A percentile compares a stretch with the other conserved stretches of the same genome.
Conservation (phyloP, 2,797 vertebrate genomes). For the Enteromius argenteus region DNA sequence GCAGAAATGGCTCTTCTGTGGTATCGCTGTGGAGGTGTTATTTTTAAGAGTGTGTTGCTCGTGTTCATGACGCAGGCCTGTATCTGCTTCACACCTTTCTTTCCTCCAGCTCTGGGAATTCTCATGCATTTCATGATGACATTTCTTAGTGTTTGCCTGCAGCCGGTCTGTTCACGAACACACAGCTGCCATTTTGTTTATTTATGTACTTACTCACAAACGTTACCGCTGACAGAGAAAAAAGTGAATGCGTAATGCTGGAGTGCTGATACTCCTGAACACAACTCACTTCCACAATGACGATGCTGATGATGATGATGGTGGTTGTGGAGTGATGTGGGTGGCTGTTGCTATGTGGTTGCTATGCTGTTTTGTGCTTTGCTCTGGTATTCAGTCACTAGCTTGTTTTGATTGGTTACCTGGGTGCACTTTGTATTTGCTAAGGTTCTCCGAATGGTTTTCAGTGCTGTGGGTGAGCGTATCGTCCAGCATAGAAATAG, state of each 20-base stretch:
- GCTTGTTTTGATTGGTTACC: not conserved
- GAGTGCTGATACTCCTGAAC: not conserved
- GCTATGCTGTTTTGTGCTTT: not conserved
- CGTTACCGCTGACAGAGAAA: not conserved
- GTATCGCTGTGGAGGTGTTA: not conserved
- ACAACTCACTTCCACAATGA: not conserved
- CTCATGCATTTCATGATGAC: not conserved
- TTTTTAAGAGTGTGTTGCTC: not conserved
- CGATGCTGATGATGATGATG: too few species aligned
- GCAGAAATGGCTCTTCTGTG: not conserved
- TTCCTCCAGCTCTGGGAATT: not conserved
- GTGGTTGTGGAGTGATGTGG: not conserved
- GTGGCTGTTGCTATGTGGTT: constrained; percentile 13
- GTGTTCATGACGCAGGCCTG: not conserved
- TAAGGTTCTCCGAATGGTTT: not conserved
- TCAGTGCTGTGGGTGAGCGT: not conserved
- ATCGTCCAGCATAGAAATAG: not conserved
- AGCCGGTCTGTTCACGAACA: not conserved
- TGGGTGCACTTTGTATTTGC: not conserved
- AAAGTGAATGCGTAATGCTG: not conserved
- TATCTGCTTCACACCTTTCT: not conserved
- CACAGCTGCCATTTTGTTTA: not conserved
- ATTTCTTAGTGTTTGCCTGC: not conserved
- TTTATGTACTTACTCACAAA: not conserved
- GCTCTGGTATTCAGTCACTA: not conserved